Percentiles rank a stretch among this genome's conserved stretches.
These are phyloP conservation scores for Sphaerophoria taeniata DNA, from an alignment of 2,888 invertebrate genomes.

Conservation along the genomic window DNA sequence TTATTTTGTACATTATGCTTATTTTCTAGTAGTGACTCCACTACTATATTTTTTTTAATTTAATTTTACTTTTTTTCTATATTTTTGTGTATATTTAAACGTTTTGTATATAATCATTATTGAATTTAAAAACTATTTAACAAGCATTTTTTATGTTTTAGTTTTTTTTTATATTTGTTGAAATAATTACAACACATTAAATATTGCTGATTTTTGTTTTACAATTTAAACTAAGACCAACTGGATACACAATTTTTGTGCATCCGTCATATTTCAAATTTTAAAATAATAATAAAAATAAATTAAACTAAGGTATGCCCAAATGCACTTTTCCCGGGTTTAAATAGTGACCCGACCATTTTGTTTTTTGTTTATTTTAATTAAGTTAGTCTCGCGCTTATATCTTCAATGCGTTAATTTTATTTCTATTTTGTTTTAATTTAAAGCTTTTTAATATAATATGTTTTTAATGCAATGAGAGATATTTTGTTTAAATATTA, in stretches of 20 bases:
- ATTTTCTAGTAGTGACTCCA: slow-evolving; percentile 66
- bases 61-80: slow-evolving; percentile 26
- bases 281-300: neutral
- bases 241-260: slow-evolving; percentile 16
- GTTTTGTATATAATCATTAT: slow-evolving; percentile 42
- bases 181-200: slow-evolving; percentile 51
- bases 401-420: slow-evolving; percentile 33
- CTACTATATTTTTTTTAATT: slow-evolving; percentile 26
- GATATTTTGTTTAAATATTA: slow-evolving; percentile 17
- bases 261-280: neutral
- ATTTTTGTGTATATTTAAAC: slow-evolving; percentile 33
- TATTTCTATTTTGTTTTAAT: slow-evolving; percentile 23
- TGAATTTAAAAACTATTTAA: slow-evolving; percentile 72
- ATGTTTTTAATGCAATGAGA: slow-evolving; percentile 29
- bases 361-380: slow-evolving; percentile 11
- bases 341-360: slow-evolving; percentile 3
- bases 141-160: slow-evolving; percentile 61
- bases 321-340: slow-evolving; percentile 35
- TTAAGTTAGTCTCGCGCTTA: slow-evolving; percentile 31
- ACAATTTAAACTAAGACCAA: slow-evolving; percentile 20
- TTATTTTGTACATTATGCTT: slow-evolving; percentile 73
- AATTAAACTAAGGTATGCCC: neutral
- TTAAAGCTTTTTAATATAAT: slow-evolving; percentile 59
- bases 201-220: slow-evolving; percentile 63
- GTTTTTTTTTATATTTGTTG: slow-evolving; percentile 23